Conservation (phyloP, 2,797 vertebrate genomes). For the Toxotes lorentzi region DNA sequence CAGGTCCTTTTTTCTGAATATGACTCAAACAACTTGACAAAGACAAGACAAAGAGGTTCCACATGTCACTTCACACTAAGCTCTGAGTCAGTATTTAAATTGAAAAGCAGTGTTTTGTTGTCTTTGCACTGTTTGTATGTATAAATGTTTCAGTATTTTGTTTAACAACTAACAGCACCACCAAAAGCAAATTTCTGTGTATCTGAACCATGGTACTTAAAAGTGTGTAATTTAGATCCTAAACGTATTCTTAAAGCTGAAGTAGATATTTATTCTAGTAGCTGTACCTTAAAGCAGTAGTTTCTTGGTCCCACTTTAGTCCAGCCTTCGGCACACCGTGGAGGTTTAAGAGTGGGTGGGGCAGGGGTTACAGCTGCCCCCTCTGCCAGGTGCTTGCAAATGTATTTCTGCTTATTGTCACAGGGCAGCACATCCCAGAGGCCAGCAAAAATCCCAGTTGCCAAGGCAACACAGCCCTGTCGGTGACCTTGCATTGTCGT, state of each 20-base stretch:
- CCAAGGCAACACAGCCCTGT: slow-evolving; percentile 92
- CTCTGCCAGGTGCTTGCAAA: slow-evolving; percentile 91
- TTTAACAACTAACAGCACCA: not conserved
- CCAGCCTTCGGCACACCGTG: slow-evolving; percentile 86
- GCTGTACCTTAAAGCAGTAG: slow-evolving; percentile 75
- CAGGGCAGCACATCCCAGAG: slow-evolving; percentile 94
- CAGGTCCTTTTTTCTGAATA: slow-evolving; percentile 80
- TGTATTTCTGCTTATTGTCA: slow-evolving; percentile 89
- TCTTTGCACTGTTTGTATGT: not conserved
- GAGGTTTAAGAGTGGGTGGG: slow-evolving; percentile 79
- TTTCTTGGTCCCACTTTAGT: slow-evolving; percentile 19
- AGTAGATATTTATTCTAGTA: not conserved
- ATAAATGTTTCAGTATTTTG: not conserved
- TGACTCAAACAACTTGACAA: slow-evolving; percentile 42
- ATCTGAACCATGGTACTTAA: not conserved
- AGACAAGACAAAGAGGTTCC: slow-evolving; percentile 13
- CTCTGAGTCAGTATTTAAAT: not conserved
- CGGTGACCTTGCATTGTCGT: slow-evolving; percentile 80
- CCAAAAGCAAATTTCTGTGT: too few relatives aligned
- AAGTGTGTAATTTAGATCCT: not conserved
- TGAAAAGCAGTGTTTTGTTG: not conserved
- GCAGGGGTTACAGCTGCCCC: slow-evolving; percentile 83
- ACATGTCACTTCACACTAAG: not conserved
- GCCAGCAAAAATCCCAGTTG: slow-evolving; percentile 88
- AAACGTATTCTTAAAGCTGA: not conserved